Evolutionary conservation across 2,113 vertebrate genomes (phyloP).

Genomic region (Spea multiplicata): DNA sequence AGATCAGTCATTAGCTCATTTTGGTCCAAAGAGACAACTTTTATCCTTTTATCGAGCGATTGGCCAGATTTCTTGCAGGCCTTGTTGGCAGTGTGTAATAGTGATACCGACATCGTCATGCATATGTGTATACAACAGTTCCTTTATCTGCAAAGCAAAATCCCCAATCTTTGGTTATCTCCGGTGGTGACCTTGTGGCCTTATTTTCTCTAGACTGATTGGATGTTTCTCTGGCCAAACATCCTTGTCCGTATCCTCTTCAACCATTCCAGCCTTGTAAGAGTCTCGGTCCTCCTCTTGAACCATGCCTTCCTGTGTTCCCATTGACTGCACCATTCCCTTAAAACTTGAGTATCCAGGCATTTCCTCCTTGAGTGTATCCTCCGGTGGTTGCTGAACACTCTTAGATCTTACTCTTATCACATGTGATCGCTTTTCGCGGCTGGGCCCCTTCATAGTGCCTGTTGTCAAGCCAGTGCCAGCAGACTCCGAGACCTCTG

Average conservation of each 20-base stretch:
- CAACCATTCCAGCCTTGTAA: not conserved
- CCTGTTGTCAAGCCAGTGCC: constrained; percentile 3
- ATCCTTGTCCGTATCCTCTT: not conserved
- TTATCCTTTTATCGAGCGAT: not conserved
- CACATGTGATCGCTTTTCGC: constrained; percentile 11
- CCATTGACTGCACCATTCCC: not conserved
- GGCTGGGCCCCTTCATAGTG: not conserved
- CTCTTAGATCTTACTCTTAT: not conserved
- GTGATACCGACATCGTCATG: constrained; percentile 18
- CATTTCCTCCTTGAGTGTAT: not conserved
- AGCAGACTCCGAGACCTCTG: constrained; percentile 7
- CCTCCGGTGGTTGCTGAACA: not conserved
- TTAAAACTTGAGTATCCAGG: not conserved
- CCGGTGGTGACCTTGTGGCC: not conserved
- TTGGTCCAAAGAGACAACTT: constrained; percentile 15
- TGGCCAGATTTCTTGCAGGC: not conserved
- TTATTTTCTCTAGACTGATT: not conserved
- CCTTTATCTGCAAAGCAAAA: not conserved
- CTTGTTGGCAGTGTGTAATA: not conserved
- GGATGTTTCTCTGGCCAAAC: not conserved
- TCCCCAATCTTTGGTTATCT: constrained; percentile 35
- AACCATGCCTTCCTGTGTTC: not conserved
- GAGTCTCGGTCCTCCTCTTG: not conserved
- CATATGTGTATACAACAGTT: constrained; percentile 18
- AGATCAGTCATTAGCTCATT: not conserved